Evolutionary conservation across 2,888 invertebrate genomes (phyloP).

Genomic region (Apotomis capreana): DNA sequence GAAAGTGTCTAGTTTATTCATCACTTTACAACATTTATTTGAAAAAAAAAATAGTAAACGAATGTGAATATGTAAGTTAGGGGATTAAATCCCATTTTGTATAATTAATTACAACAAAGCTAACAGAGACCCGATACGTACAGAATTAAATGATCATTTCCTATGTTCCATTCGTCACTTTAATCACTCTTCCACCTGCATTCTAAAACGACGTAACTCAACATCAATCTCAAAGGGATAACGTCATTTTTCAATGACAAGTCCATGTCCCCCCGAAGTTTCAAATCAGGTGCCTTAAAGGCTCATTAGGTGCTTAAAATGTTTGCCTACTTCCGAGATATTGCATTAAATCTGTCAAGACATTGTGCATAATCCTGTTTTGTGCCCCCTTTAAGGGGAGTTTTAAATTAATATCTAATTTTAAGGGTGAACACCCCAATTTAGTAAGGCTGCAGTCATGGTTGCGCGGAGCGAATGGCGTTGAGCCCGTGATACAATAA

Average conservation of each 20-base stretch:
- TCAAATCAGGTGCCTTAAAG: conserved; percentile 27
- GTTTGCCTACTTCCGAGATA: conserved; percentile 44
- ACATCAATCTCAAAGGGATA: not conserved
- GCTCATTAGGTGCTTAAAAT: conserved; percentile 36
- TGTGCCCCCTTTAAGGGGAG: conserved; percentile 53
- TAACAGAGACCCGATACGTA: not conserved
- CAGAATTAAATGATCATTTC: not conserved
- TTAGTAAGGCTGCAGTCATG: conserved; percentile 43
- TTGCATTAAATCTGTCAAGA: conserved; percentile 65
- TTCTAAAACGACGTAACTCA: not conserved
- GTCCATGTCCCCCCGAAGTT: not conserved
- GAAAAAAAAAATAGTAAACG: no score
- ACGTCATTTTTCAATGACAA: not conserved
- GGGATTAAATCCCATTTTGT: no score
- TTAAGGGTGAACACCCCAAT: conserved; percentile 65
- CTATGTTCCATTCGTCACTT: not conserved
- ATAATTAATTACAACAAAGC: not conserved
- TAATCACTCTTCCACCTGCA: not conserved
- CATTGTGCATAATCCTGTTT: conserved; percentile 59
- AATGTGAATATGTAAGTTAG: no score
- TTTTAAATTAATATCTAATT: conserved; percentile 79
- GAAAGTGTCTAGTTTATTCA: no score
- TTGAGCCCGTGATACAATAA: no score
- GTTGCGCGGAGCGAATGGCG: conserved; percentile 12
- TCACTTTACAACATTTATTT: no score